These are phyloP conservation scores for Bombus sylvicola DNA, from an alignment of 1,140 invertebrate species.

Conservation along the genomic window DNA sequence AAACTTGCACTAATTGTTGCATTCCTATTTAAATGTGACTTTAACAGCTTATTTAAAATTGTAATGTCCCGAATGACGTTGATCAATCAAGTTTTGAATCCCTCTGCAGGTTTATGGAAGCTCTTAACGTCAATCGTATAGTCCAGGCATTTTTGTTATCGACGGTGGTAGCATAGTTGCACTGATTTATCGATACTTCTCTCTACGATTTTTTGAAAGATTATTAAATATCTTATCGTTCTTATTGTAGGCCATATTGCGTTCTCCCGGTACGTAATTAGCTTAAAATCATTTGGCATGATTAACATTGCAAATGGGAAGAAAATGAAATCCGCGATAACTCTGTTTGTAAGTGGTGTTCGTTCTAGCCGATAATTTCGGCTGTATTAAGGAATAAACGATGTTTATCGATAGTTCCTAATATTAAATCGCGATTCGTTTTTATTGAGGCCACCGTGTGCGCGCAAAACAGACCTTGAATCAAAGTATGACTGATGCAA, in stretches of 20 bases:
- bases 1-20: background rate
- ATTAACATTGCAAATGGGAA: background rate
- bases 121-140: background rate
- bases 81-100: background rate
- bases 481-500: slow-evolving; percentile 76
- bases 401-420: background rate
- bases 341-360: background rate
- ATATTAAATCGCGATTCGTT: slow-evolving; percentile 57
- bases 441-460: slow-evolving; percentile 71
- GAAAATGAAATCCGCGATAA: background rate
- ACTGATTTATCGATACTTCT: slow-evolving; percentile 19
- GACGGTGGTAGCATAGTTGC: background rate
- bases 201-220: background rate
- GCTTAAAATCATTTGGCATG: background rate
- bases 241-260: background rate
- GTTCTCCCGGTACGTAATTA: background rate
- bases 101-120: background rate
- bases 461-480: slow-evolving; percentile 72
- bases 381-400: background rate
- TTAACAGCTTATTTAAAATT: background rate
- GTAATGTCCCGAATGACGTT: background rate
- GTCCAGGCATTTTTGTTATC: slow-evolving; percentile 8
- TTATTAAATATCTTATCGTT: slow-evolving; percentile 29
- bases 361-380: background rate
- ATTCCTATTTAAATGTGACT: background rate